These are phyloP conservation scores for Ochlodes sylvanus DNA, from an alignment of 2,888 invertebrate species.

Conservation along the genomic window DNA sequence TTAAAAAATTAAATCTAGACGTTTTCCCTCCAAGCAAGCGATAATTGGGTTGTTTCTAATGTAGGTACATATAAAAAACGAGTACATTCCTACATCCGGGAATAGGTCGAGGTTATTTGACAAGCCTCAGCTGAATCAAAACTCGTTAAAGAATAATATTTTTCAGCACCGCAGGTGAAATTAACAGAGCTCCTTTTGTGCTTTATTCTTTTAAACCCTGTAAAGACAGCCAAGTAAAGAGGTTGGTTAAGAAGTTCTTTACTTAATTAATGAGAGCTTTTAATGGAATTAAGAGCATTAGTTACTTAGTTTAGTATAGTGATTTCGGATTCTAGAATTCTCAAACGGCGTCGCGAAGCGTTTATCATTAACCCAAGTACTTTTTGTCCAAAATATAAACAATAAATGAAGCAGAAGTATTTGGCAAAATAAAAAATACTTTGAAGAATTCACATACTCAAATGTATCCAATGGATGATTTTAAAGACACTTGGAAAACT, in stretches of 20 bases:
- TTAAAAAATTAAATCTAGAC: no score
- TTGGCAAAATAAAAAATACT: no score
- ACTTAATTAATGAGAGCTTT: not conserved
- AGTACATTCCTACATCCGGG: not conserved
- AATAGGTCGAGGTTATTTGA: not conserved
- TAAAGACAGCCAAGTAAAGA: not conserved
- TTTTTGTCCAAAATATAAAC: no score
- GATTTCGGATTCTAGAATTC: no score
- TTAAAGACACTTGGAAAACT: no score
- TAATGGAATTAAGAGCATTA: not conserved
- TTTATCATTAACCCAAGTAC: no score
- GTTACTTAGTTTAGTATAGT: not conserved
- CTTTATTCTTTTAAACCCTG: not conserved
- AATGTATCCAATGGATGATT: no score
- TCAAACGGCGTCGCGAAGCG: no score
- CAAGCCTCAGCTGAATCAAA: not conserved
- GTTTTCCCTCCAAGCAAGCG: not conserved
- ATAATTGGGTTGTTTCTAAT: not conserved
- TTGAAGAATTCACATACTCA: no score
- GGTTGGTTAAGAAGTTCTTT: conserved; percentile 3
- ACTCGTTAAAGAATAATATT: conserved; percentile 1
- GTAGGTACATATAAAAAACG: not conserved
- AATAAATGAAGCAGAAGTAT: no score
- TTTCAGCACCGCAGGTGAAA: not conserved
- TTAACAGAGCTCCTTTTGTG: not conserved